Evolutionary conservation across 2,113 vertebrate species (phyloP).

Genomic region (Rhegmatorhina hoffmannsi): DNA sequence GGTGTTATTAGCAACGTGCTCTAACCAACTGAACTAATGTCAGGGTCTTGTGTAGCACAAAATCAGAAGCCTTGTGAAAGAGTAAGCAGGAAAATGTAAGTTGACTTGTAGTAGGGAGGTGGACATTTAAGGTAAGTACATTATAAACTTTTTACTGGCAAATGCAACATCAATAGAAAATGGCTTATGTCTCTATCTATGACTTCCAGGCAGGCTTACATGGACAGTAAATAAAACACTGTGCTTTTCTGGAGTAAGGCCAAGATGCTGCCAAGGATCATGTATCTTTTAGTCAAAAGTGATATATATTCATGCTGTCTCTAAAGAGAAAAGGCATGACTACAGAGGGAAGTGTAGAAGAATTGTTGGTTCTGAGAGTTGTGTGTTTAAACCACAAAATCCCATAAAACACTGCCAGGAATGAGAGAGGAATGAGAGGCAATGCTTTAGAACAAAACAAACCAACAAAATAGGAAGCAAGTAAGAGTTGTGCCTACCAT

Average conservation of each 20-base stretch:
- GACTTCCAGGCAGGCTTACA: background rate
- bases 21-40: background rate
- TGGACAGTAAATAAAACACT: background rate
- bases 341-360: background rate
- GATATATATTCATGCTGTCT: background rate
- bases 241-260: background rate
- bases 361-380: background rate
- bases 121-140: background rate
- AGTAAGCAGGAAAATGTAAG: background rate
- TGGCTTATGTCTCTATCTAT: background rate
- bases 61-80: background rate
- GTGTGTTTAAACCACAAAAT: background rate
- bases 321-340: background rate
- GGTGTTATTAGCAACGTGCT: background rate
- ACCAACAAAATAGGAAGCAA: background rate
- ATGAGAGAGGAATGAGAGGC: background rate
- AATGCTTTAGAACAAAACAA: constrained; percentile 3
- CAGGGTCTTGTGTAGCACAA: background rate
- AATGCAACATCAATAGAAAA: background rate
- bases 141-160: background rate
- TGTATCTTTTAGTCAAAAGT: background rate
- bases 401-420: background rate
- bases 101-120: background rate
- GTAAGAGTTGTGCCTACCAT: constrained; percentile 17
- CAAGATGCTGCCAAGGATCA: background rate